phyloP scores from a whole-genome alignment of 2,113 vertebrate species.

The Hippocampus comes region DNA sequence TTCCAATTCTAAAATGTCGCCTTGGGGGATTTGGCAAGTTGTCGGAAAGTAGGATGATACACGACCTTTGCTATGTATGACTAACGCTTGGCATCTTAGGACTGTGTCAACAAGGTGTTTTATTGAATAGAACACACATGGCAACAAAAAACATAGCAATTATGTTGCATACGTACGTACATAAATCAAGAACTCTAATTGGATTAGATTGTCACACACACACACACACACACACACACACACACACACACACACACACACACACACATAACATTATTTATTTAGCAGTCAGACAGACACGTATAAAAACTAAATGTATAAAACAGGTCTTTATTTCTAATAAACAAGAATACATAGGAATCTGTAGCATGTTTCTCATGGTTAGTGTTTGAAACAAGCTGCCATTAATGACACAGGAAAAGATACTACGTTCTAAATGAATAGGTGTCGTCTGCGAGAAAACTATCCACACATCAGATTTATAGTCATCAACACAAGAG shows the following conservation, averaged over 20 bases:
- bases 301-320: conserved; percentile 35
- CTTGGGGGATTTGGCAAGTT: conserved; percentile 50
- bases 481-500: conserved; percentile 46
- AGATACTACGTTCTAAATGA: conserved; percentile 28
- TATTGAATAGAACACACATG: conserved; percentile 37
- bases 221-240: neutral
- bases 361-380: conserved; percentile 43
- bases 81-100: conserved; percentile 55
- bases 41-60: conserved; percentile 58
- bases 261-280: conserved; percentile 25
- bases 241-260: neutral
- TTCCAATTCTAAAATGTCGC: conserved; percentile 43
- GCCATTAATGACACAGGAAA: conserved; percentile 54
- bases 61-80: conserved; percentile 62
- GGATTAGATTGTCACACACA: conserved; percentile 32
- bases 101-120: conserved; percentile 58
- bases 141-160: conserved; percentile 39
- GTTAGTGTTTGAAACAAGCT: conserved; percentile 48
- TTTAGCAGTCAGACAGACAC: conserved; percentile 21
- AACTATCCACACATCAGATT: conserved; percentile 51
- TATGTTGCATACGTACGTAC: conserved; percentile 39
- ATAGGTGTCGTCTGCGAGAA: conserved; percentile 48
- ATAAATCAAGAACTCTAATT: conserved; percentile 22
- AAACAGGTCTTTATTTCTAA: conserved; percentile 71
- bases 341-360: conserved; percentile 57